Evolutionary conservation across 2,797 vertebrate genomes (phyloP).

Genomic region (Tolypeutes matacus): DNA sequence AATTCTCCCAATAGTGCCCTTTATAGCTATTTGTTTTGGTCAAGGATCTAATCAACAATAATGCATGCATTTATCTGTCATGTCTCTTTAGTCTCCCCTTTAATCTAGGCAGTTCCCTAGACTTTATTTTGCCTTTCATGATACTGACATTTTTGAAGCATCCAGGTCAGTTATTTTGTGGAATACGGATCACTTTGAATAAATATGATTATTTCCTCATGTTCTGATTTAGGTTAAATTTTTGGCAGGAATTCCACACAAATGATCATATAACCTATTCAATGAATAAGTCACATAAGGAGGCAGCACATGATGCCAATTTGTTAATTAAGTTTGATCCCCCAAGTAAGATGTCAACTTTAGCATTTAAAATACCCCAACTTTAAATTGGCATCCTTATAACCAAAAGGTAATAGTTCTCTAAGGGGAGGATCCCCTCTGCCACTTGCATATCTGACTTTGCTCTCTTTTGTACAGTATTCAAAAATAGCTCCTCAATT

Average conservation of each 20-base stretch:
- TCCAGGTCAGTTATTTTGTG: neutral
- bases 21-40: neutral
- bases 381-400: neutral
- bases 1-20: neutral
- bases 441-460: neutral
- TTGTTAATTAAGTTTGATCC: neutral
- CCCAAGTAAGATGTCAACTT: neutral
- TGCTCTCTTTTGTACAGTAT: neutral
- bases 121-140: neutral
- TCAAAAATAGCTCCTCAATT: neutral
- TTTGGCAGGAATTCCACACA: neutral
- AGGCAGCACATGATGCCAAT: neutral
- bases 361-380: neutral
- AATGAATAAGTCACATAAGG: neutral
- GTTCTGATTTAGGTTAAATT: conserved; percentile 44
- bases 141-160: conserved; percentile 20
- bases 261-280: neutral
- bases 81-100: neutral
- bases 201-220: neutral
- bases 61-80: neutral
- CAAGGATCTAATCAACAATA: neutral
- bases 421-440: neutral
- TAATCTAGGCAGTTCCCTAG: neutral
- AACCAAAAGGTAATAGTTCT: neutral
- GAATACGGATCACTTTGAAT: neutral